A percentile compares a stretch with the other conserved stretches of the same genome.
Conservation (phyloP, 2,888 invertebrate genomes). For the Chrysopilus asiliformis region DNA sequence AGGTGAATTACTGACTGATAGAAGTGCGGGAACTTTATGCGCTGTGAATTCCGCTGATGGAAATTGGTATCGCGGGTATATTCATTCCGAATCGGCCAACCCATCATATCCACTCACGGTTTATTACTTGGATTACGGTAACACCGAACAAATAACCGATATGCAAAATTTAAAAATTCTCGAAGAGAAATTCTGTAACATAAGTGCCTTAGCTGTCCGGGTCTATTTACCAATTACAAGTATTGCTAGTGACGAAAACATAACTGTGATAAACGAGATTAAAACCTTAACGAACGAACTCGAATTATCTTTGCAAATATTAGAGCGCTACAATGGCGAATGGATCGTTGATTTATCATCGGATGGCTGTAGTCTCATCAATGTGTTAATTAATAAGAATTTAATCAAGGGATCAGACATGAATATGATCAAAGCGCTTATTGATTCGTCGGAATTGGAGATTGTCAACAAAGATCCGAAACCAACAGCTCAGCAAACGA, state of each 20-base stretch:
- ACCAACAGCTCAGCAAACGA: background rate
- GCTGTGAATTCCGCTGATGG: slow-evolving; percentile 48
- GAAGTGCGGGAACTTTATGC: slow-evolving; percentile 43
- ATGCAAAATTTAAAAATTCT: slow-evolving; percentile 36
- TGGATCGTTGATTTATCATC: slow-evolving; percentile 15
- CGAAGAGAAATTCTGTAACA: slow-evolving; percentile 35
- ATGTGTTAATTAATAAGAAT: slow-evolving; percentile 22
- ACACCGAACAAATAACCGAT: slow-evolving; percentile 43
- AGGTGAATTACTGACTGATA: slow-evolving; percentile 33
- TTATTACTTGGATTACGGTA: slow-evolving; percentile 56
- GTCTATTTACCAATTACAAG: slow-evolving; percentile 28
- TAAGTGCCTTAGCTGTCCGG: slow-evolving; percentile 28
- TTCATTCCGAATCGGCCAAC: slow-evolving; percentile 28
- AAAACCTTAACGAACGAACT: slow-evolving; percentile 9
- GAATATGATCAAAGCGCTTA: slow-evolving; percentile 25
- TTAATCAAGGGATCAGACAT: slow-evolving; percentile 23
- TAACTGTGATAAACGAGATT: slow-evolving; percentile 8
- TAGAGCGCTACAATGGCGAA: slow-evolving; percentile 12
- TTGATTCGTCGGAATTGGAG: slow-evolving; percentile 20
- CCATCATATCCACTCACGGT: slow-evolving; percentile 21
- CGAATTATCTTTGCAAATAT: slow-evolving; percentile 11
- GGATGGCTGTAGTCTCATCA: slow-evolving; percentile 21
- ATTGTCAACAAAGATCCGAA: no score
- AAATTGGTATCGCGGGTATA: slow-evolving; percentile 57
- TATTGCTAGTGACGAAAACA: slow-evolving; percentile 15